phyloP scores from a whole-genome alignment of 2,113 vertebrate genomes.

The Labrus mixtus region DNA sequence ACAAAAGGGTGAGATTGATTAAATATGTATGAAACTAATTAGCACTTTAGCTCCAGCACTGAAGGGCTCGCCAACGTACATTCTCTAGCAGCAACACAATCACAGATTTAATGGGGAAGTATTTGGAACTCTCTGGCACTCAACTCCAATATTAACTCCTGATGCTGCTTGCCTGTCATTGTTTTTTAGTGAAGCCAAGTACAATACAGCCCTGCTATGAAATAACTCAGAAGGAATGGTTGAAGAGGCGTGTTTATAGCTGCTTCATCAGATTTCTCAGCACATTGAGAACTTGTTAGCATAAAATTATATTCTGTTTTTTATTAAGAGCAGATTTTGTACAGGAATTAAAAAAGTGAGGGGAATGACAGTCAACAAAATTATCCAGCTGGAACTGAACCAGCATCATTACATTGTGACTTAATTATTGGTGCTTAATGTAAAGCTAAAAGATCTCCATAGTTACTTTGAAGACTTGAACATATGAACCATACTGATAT shows the following conservation, averaged over 20 bases:
- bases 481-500: no score
- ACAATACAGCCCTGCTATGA: constrained; percentile 20
- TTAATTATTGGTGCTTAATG: no score
- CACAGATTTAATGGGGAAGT: background rate
- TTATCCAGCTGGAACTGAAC: background rate
- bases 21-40: background rate
- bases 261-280: background rate
- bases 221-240: constrained; percentile 2
- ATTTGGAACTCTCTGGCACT: background rate
- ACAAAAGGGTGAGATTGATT: background rate
- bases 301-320: no score
- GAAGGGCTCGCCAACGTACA: background rate
- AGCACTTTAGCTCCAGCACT: background rate
- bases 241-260: background rate
- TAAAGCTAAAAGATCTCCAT: no score
- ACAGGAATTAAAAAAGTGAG: no score
- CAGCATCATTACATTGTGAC: background rate
- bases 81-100: background rate
- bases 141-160: background rate
- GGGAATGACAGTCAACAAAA: no score
- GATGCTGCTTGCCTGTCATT: background rate
- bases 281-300: no score
- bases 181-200: constrained; percentile 22
- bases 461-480: no score
- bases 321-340: no score